Evolutionary conservation across 2,888 invertebrate species (phyloP).

Genomic region (Torymus aiolomorphi): DNA sequence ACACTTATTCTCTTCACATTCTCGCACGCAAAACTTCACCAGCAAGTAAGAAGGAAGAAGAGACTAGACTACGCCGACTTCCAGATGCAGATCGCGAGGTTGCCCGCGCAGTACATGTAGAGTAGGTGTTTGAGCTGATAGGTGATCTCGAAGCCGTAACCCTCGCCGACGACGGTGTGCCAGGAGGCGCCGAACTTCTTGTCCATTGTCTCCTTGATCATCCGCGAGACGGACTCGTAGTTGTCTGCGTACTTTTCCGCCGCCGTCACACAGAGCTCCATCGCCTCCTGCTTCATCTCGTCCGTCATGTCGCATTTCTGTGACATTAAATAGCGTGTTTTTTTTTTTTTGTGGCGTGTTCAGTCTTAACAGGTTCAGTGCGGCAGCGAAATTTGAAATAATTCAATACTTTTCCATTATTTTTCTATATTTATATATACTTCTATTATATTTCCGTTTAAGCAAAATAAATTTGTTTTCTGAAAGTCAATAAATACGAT

Average conservation of each 20-base stretch:
- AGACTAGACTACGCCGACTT: slow-evolving; percentile 76
- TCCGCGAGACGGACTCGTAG: slow-evolving; percentile 81
- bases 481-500: no score
- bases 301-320: slow-evolving; percentile 80
- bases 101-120: slow-evolving; percentile 81
- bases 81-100: slow-evolving; percentile 81
- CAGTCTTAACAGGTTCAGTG: no score
- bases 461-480: no score
- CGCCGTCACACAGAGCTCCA: slow-evolving; percentile 82
- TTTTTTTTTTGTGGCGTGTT: no score
- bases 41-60: no score
- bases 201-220: slow-evolving; percentile 83
- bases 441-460: no score
- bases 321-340: slow-evolving; percentile 2
- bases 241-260: slow-evolving; percentile 81
- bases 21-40: no score
- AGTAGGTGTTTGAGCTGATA: slow-evolving; percentile 80
- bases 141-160: slow-evolving; percentile 82
- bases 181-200: slow-evolving; percentile 83
- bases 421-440: no score
- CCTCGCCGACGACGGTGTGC: slow-evolving; percentile 84
- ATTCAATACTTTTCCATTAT: no score
- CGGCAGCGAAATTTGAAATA: no score
- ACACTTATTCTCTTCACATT: no score
- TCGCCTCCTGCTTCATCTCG: slow-evolving; percentile 81